Evolutionary conservation across 2,797 vertebrate genomes (phyloP).

Genomic region (Salarias fasciatus): DNA sequence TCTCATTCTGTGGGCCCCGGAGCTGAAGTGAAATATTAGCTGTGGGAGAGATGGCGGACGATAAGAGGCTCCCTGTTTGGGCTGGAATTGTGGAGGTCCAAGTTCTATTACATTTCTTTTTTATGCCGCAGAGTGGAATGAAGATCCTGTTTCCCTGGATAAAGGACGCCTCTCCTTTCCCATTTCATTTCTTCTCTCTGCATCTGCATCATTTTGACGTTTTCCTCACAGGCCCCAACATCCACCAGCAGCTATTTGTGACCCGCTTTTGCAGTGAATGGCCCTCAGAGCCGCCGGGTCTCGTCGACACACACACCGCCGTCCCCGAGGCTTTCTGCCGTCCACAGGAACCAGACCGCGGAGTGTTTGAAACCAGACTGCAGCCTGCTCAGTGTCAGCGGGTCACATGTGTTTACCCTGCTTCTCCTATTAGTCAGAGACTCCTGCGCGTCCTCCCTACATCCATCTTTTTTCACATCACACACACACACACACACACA

Average conservation of each 20-base stretch:
- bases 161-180: conserved; percentile 11
- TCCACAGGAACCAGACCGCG: conserved; percentile 45
- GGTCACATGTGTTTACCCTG: conserved; percentile 67
- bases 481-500: conserved; percentile 20
- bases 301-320: conserved; percentile 30
- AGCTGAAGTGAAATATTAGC: conserved; percentile 81
- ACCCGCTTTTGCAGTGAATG: conserved; percentile 6
- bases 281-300: conserved; percentile 36
- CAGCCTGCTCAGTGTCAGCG: conserved; percentile 62
- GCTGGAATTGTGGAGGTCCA: conserved; percentile 70
- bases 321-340: conserved; percentile 43
- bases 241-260: conserved; percentile 15
- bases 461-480: conserved; percentile 47
- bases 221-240: conserved; percentile 7
- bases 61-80: conserved; percentile 74
- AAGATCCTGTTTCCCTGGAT: conserved; percentile 34
- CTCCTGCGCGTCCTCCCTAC: conserved; percentile 47
- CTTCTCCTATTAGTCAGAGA: conserved; percentile 73
- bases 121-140: conserved; percentile 1
- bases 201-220: conserved; percentile 8
- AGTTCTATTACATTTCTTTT: conserved; percentile 71
- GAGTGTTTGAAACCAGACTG: conserved; percentile 50
- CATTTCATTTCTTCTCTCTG: not conserved
- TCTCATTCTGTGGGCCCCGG: conserved; percentile 73
- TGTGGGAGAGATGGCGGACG: conserved; percentile 73